Evolutionary conservation across 2,113 vertebrate species (phyloP), one percentile per base, ranked within the genome.

Genomic region (Catharus fuscescens): DNA sequence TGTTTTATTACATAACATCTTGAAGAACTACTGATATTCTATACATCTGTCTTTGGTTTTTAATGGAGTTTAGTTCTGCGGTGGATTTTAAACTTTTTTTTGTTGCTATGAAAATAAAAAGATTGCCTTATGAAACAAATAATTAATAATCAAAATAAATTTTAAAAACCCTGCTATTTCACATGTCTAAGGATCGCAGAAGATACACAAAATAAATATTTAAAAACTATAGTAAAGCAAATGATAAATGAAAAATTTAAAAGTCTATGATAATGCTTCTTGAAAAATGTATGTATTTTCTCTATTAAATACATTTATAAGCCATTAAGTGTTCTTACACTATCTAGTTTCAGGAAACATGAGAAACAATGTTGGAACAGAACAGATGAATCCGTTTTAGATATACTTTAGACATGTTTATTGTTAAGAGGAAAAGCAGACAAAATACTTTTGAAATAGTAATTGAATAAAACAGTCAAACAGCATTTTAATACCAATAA

Each of bases 371-470:
- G 80, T 89, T 96, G 79, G 88, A 97, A 97, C 87, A 97, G 93
- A 98, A 97, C 78, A 97, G 95, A 96, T 97, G 96, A 97, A 97
- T 91, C 90, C 66, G 88, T 93, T 93, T 89, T 83, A 86, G 79
- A 94, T 96, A 97, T 50, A 96, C 66, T 82, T 96, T 80, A 95
- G n/a, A 76, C 17, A 59, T 59, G 80, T 98, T 98, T 98, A 98
- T 98, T 98, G 82, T 94, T 95, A 92, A 95, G 93, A 97, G 90
- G 52, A 97, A 97, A 96, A 59, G 67, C 86, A 97, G 95, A 98
- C 96, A 98, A 97, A 97, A 96, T 79, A 96, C 18, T 90, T 97
- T 88, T 70, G 40, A 97, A 96, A 96, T 95, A 93, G 23, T 74
- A 96, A 93, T 92, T 95, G 92, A 94, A 96, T 86, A 81, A 94